These are phyloP conservation scores for Craseonycteris thonglongyai DNA, from an alignment of 2,113 vertebrate genomes.

Conservation along the genomic window DNA sequence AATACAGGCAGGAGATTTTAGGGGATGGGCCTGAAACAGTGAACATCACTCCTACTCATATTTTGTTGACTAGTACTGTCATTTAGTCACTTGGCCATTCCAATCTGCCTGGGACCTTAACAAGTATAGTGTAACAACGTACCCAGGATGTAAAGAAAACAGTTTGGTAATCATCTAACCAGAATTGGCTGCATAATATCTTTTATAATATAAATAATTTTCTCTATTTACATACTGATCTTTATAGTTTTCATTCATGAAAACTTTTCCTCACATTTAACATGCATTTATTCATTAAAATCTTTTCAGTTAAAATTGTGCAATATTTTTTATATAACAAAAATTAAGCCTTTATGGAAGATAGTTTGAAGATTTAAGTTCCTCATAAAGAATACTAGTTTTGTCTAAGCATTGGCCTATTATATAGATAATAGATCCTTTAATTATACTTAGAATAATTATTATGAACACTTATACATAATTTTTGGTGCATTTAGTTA, in stretches of 20 bases:
- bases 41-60: not conserved
- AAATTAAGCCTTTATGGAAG: not conserved
- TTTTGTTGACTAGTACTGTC: not conserved
- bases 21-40: not conserved
- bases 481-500: not conserved
- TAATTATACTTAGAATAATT: not conserved
- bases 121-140: not conserved
- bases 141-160: not conserved
- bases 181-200: not conserved
- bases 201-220: constrained; percentile 36
- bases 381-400: not conserved
- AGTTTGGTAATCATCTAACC: not conserved
- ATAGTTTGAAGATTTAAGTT: constrained; percentile 5
- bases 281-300: not conserved
- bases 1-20: not conserved
- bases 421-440: not conserved
- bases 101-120: not conserved
- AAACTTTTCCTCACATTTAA: not conserved
- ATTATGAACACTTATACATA: not conserved
- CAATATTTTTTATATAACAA: not conserved
- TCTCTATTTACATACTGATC: not conserved
- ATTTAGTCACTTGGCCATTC: not conserved
- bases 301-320: not conserved
- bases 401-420: not conserved
- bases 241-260: not conserved